Base-by-base conservation (phyloP, 2,113 vertebrate species). In the Noturus placidus region DNA sequence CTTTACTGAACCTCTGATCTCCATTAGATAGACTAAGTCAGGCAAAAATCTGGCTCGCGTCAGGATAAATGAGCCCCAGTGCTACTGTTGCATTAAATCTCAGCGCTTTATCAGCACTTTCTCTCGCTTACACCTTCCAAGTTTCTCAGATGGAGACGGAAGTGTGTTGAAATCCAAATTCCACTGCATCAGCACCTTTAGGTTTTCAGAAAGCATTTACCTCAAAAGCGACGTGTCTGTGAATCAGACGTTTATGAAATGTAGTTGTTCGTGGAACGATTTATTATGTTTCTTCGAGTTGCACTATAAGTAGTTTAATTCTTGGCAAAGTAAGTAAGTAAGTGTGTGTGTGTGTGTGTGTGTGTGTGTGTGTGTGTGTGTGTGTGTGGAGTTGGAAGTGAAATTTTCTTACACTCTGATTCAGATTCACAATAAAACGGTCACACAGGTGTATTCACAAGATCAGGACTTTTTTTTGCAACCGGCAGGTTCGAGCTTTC, bases 1-100 rank as follows among this genome's bases (percentile, higher is more conserved):
- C 81, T 86, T 89, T 89, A 84, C 82, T 78, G 85, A 84, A 70
- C 59, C 84, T 91, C 81, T 86, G 83, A 88, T 89, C 77, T 88
- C 79, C 88, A 84, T 87, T 85, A 89, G 83, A 83, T 85, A 85
- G 72, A 89, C 42, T 56, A 87, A 74, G 63, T 56, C 30, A 65
- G 79, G 78, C 86, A 78, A 65, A 56, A 86, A 69, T 69, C 78
- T 89, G 52, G 35, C 69, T 8, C 30, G 33, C 13, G 69, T 63
- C 52, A 13, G 81, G 74, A 87, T 57, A 82, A 83, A 65, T 74
- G 84, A 56, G 63, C 59, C n/a, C 85, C 19, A 50, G 50, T 74
- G 38, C 59, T 81, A 42, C 46, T 59, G 77, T 81, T 27, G 81
- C 57, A 65, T 67, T 69, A 80, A 76, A 88, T 80, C 17, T 63